phyloP scores from a whole-genome alignment of 2,888 invertebrate genomes.

The Uropetala carovei region DNA sequence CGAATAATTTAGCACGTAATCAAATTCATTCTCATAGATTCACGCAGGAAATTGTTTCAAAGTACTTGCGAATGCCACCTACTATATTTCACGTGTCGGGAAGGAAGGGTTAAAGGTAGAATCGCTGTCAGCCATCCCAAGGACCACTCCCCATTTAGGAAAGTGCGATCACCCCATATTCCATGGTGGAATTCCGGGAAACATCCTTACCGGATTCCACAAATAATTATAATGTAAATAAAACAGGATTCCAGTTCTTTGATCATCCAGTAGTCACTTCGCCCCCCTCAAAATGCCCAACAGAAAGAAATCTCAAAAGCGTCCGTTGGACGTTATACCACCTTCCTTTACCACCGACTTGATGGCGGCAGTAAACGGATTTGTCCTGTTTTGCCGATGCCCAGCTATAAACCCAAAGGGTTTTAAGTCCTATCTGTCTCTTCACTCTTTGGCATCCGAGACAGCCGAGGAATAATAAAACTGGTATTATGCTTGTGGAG shows the following conservation, averaged over 20 bases:
- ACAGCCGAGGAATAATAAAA: neutral
- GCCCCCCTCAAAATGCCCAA: neutral
- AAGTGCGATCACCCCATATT: neutral
- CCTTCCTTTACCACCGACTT: neutral
- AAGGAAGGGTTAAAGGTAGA: neutral
- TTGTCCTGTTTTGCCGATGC: slow-evolving; percentile 1
- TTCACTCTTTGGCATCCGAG: neutral
- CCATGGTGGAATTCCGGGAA: neutral
- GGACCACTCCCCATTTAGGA: neutral
- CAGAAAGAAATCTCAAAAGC: neutral
- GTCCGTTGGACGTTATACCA: neutral
- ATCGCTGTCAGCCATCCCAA: neutral
- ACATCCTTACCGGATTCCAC: slow-evolving; percentile 2
- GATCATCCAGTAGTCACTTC: slow-evolving; percentile 20
- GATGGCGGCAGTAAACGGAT: slow-evolving; percentile 18
- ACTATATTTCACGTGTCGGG: neutral
- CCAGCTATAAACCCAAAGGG: neutral
- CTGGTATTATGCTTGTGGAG: neutral
- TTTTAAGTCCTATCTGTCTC: neutral
- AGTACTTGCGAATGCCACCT: neutral
- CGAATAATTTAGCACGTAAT: too few relatives aligned
- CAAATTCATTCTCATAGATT: neutral
- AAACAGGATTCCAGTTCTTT: slow-evolving; percentile 17
- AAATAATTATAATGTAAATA: slow-evolving; percentile 19
- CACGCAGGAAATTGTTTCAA: neutral